Evolutionary conservation across 2,888 invertebrate species (phyloP).

Genomic region (Podotricha telesiphe): DNA sequence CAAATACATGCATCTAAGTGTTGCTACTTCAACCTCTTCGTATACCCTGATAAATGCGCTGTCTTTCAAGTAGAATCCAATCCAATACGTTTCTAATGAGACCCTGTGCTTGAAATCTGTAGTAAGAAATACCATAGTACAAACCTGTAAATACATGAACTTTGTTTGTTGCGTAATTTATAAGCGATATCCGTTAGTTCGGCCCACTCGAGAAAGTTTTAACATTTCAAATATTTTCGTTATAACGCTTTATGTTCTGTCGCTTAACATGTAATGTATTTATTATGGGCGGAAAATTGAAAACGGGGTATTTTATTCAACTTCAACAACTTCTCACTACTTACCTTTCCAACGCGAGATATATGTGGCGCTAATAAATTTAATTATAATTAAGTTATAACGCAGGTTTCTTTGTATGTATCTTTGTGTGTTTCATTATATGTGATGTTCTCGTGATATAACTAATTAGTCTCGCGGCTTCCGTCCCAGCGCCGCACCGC

Average conservation of each 20-base stretch:
- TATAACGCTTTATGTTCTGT: too few species aligned
- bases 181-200: too few species aligned
- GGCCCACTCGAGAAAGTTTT: too few species aligned
- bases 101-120: neutral
- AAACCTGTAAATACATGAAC: neutral
- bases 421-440: too few species aligned
- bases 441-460: constrained; percentile 10
- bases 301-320: too few species aligned
- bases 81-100: neutral
- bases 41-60: neutral
- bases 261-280: too few species aligned
- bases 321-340: too few species aligned
- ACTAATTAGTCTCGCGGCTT: constrained; percentile 24
- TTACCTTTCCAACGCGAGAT: too few species aligned
- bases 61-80: constrained; percentile 2
- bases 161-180: neutral
- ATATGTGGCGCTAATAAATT: too few species aligned
- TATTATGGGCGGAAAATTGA: too few species aligned
- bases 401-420: neutral
- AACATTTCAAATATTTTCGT: too few species aligned
- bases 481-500: neutral
- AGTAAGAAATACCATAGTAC: neutral
- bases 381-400: neutral
- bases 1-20: too few species aligned
- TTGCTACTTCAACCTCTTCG: neutral